phyloP scores from a whole-genome alignment of 2,113 vertebrate species.

The Cyanoderma ruficeps region DNA sequence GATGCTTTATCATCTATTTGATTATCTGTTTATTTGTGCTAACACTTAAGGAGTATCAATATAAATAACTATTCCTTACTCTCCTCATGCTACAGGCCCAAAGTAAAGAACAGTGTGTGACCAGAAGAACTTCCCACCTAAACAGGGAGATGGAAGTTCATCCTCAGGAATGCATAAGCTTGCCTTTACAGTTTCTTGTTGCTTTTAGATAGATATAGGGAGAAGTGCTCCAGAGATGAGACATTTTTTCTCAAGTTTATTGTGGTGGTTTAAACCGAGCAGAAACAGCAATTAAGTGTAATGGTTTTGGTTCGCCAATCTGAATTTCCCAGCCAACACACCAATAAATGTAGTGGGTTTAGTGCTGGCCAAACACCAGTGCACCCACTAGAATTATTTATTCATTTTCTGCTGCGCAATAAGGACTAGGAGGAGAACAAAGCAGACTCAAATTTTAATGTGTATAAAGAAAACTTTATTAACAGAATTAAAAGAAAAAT shows the following conservation, averaged over 20 bases:
- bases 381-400: not conserved
- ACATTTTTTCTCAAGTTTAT: not conserved
- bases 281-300: not conserved
- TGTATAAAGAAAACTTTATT: not conserved
- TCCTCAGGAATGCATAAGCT: not conserved
- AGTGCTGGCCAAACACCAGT: not conserved
- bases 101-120: not conserved
- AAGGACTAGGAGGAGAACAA: not conserved
- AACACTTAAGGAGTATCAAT: not conserved
- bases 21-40: not conserved
- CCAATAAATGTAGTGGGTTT: not conserved
- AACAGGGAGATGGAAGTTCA: not conserved
- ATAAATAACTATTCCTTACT: not conserved
- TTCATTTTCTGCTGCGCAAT: not conserved
- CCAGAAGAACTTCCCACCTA: not conserved
- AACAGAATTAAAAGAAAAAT: not conserved
- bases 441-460: not conserved
- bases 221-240: not conserved
- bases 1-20: not conserved
- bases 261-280: not conserved
- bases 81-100: fast-evolving
- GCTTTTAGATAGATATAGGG: not conserved
- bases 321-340: not conserved
- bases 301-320: not conserved
- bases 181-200: not conserved